These are phyloP conservation scores for Marmota flaviventris DNA, from an alignment of 2,113 vertebrate species.

Conservation along the genomic window DNA sequence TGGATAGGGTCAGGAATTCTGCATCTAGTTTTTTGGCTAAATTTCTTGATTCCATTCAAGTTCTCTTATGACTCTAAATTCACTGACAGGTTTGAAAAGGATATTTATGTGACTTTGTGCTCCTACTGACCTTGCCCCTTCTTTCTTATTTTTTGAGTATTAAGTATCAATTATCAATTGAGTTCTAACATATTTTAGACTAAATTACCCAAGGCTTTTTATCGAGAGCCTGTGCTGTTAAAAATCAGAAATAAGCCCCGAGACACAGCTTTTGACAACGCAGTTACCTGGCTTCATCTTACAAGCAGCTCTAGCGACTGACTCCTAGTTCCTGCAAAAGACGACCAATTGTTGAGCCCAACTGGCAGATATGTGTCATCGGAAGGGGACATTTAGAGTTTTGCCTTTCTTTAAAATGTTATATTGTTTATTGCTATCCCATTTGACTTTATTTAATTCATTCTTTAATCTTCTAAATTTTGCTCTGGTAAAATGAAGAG, in stretches of 20 bases:
- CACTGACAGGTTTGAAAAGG: background rate
- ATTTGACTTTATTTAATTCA: constrained; percentile 57
- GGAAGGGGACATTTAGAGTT: background rate
- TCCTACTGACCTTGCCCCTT: background rate
- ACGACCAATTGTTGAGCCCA: background rate
- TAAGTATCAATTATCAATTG: background rate
- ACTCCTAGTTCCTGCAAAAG: background rate
- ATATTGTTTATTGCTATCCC: background rate
- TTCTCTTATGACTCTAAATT: background rate
- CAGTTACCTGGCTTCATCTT: background rate
- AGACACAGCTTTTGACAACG: background rate
- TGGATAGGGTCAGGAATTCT: background rate
- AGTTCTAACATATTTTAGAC: background rate
- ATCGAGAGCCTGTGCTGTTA: background rate
- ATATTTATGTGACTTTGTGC: background rate
- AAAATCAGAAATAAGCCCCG: background rate
- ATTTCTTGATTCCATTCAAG: background rate
- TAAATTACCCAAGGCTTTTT: background rate
- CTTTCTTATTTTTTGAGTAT: background rate
- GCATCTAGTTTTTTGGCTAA: background rate
- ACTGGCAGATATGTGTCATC: background rate
- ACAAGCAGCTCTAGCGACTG: background rate
- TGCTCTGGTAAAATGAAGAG: constrained; percentile 45
- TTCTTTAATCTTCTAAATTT: constrained; percentile 46
- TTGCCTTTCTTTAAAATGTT: background rate